phyloP scores from a whole-genome alignment of 2,797 vertebrate species.

The Hydrolagus colliei region DNA sequence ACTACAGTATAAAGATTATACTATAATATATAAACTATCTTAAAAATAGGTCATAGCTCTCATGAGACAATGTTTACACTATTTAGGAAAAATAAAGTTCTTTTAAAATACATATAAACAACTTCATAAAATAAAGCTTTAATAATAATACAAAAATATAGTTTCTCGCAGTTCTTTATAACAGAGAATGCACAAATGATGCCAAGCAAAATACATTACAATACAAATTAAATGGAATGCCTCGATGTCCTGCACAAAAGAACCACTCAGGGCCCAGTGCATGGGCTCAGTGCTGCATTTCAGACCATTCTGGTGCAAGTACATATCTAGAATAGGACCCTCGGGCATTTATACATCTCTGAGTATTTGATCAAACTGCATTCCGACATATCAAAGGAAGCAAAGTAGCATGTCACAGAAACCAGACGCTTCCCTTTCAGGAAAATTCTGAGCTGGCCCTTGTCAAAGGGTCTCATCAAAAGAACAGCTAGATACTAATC shows the following conservation, averaged over 20 bases:
- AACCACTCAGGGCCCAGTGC: not conserved
- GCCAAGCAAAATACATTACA: too few species aligned
- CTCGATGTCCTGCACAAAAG: too few species aligned
- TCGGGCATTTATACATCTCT: not conserved
- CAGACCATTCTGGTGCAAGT: not conserved
- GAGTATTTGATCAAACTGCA: not conserved
- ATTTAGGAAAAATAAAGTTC: not conserved
- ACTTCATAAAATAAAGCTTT: too few species aligned
- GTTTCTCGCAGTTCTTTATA: too few species aligned
- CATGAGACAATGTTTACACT: not conserved
- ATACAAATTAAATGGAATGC: not conserved
- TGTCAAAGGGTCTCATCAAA: not conserved
- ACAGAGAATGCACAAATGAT: too few species aligned
- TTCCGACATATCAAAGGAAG: not conserved
- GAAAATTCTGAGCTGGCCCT: not conserved
- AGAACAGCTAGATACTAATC: not conserved
- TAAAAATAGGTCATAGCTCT: not conserved
- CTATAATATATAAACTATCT: not conserved
- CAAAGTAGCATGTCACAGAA: not conserved
- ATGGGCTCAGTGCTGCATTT: not conserved
- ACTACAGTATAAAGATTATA: too few species aligned
- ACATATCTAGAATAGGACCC: not conserved
- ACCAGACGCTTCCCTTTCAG: not conserved
- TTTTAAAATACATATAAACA: too few species aligned
- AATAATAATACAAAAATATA: too few species aligned